Percentiles rank a stretch among this genome's conserved stretches.
Conservation (phyloP, 2,113 vertebrate genomes). For the Todiramphus saurophagus region DNA sequence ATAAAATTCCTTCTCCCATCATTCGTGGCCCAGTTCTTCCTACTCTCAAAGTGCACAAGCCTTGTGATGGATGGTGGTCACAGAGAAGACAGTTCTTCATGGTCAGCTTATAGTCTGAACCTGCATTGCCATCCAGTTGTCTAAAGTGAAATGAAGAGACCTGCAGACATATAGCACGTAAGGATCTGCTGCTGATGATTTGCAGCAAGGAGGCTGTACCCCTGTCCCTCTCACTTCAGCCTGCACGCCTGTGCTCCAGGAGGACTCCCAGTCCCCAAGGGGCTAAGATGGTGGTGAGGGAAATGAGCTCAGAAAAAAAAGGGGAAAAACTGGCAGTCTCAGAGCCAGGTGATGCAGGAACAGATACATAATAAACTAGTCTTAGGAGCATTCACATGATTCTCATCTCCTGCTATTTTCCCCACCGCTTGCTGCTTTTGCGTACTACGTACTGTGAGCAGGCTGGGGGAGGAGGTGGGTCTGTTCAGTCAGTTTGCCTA, state of each 20-base stretch:
- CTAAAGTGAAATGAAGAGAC: not conserved
- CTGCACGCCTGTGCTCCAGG: not conserved
- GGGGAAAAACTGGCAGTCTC: not conserved
- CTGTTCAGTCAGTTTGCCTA: not conserved
- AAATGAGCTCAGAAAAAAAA: not conserved
- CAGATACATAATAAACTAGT: not conserved
- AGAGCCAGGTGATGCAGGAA: not conserved
- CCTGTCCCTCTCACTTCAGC: not conserved
- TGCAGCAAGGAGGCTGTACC: not conserved
- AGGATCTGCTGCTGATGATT: accelerated
- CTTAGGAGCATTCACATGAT: not conserved
- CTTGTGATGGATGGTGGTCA: accelerated
- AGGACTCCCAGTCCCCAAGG: not conserved
- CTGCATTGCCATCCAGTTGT: not conserved
- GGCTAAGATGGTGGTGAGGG: not conserved
- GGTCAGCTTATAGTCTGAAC: not conserved
- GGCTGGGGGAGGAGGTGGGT: not conserved
- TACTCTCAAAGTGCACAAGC: not conserved
- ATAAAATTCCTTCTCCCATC: not conserved
- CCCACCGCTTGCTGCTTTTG: not conserved
- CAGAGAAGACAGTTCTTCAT: not conserved
- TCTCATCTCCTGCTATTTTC: not conserved
- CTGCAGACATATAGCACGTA: accelerated
- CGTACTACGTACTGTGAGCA: not conserved
- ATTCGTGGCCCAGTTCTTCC: not conserved